Evolutionary conservation across 2,113 vertebrate genomes (phyloP).

Genomic region (Sarotherodon lohbergeri): DNA sequence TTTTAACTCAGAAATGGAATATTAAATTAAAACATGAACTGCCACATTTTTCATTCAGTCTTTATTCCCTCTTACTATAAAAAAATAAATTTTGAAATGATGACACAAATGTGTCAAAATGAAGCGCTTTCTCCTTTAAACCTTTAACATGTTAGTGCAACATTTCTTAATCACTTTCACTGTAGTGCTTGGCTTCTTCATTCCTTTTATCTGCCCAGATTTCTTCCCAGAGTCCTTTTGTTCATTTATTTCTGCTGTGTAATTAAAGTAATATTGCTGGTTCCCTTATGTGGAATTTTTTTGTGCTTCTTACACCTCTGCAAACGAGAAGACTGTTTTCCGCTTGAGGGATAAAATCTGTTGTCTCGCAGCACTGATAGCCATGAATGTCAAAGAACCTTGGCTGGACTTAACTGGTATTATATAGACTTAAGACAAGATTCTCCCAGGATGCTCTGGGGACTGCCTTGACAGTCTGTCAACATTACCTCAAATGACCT

Average conservation of each 20-base stretch:
- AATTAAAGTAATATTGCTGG: neutral
- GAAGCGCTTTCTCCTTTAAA: neutral
- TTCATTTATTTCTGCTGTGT: neutral
- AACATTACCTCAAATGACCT: neutral
- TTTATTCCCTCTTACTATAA: neutral
- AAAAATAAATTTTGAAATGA: neutral
- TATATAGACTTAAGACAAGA: slow-evolving; percentile 37
- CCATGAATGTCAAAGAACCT: slow-evolving; percentile 13
- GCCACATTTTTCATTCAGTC: neutral
- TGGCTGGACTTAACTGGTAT: slow-evolving; percentile 22
- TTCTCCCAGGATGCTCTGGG: slow-evolving; percentile 12
- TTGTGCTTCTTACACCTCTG: neutral
- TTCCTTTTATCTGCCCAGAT: neutral
- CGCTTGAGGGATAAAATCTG: neutral
- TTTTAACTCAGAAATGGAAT: neutral
- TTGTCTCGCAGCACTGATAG: neutral
- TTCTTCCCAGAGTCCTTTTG: neutral
- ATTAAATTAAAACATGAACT: neutral
- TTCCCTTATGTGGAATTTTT: neutral
- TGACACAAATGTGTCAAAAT: neutral
- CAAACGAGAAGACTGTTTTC: neutral
- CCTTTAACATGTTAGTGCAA: neutral
- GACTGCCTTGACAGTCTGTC: slow-evolving; percentile 32
- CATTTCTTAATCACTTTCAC: neutral
- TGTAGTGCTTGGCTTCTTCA: neutral